Percentiles rank a stretch among this genome's conserved stretches.
phyloP scores from a whole-genome alignment of 92 coral and sea anemone genomes.

The Galaxea fascicularis region DNA sequence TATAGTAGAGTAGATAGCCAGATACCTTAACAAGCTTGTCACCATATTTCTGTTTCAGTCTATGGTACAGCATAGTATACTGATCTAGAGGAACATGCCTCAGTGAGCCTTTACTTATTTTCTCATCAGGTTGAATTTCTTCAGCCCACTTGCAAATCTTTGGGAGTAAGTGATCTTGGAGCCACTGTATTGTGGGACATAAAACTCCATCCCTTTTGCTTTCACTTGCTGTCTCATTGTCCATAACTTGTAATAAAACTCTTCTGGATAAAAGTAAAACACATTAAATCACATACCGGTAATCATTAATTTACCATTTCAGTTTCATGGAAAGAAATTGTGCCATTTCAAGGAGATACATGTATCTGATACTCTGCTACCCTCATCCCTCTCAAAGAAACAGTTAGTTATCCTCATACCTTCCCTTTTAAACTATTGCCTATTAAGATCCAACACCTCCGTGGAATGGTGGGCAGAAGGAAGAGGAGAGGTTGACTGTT shows the following conservation, averaged over 20 bases:
- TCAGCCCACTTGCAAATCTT: slow-evolving; percentile 93
- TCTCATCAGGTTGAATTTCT: slow-evolving; percentile 52
- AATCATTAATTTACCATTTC: background rate
- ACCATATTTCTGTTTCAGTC: slow-evolving; percentile 83
- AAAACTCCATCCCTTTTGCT: slow-evolving; percentile 75
- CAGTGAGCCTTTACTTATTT: slow-evolving; percentile 71
- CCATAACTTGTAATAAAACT: slow-evolving; percentile 44
- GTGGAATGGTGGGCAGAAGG: too few species aligned
- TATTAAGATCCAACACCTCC: too few species aligned
- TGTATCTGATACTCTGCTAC: too few species aligned
- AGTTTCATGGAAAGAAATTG: background rate
- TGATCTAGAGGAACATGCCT: slow-evolving; percentile 84
- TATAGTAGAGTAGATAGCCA: background rate
- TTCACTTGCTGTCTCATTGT: background rate
- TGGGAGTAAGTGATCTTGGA: slow-evolving; percentile 82
- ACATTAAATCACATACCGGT: background rate
- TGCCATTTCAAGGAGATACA: background rate
- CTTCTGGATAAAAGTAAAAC: slow-evolving; percentile 10
- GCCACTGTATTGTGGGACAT: slow-evolving; percentile 93
- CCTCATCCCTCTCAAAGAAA: too few species aligned
- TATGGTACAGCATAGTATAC: slow-evolving; percentile 84
- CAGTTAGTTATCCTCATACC: too few species aligned
- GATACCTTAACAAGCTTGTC: slow-evolving; percentile 87
- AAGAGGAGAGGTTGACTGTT: too few species aligned
- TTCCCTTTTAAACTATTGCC: too few species aligned